Base-by-base conservation (phyloP, 2,888 invertebrate genomes). In the Crocallis elinguaria region DNA sequence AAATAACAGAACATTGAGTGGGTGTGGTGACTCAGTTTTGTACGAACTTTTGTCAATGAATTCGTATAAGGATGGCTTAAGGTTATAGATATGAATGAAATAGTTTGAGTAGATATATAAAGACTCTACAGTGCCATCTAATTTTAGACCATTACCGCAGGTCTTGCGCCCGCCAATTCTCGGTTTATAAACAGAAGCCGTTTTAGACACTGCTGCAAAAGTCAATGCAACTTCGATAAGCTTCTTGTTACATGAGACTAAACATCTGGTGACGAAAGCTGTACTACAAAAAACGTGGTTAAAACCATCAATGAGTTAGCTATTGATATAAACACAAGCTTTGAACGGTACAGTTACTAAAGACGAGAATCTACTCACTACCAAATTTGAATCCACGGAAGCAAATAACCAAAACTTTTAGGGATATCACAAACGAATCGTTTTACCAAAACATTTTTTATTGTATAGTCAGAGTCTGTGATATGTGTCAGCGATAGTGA, bases 71-170 rank as follows among this genome's bases (percentile, higher is more conserved):
- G 41, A 30, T 19, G 39, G 44, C 9, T 29, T 17, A 37, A 43
- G 16, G n/a, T 27, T 39, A n/a, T n/a, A 16, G 25, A 38, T 6
- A 44, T 52, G 52, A 52, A 52, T 52, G 52, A 36, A 51, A 50
- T 32, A 4, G 27, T 45, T 51, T 35, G 12, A 25, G 25, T 9
- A 9, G 9, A 3, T 25, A 25, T 23, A 8, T 23, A 11, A 7
- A 21, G 29, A 23, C 14, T 8, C 29, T 25, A 23, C n/a, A n/a
- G n/a, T 23, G 2, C 21, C 25, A 27, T 33, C 27, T 36, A 49
- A 35, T n/a, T n/a, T n/a, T 11, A n/a, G 8, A 1, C 2, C 35
- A 19, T 36, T 36, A 49, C 27, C 7, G n/a, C n/a, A 8, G 11
- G 14, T 14, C 16, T 8, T 11, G 7, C 7, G n/a, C n/a, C n/a